These are phyloP conservation scores for Polylopha cassiicola DNA, from an alignment of 2,888 invertebrate genomes.

Conservation along the genomic window DNA sequence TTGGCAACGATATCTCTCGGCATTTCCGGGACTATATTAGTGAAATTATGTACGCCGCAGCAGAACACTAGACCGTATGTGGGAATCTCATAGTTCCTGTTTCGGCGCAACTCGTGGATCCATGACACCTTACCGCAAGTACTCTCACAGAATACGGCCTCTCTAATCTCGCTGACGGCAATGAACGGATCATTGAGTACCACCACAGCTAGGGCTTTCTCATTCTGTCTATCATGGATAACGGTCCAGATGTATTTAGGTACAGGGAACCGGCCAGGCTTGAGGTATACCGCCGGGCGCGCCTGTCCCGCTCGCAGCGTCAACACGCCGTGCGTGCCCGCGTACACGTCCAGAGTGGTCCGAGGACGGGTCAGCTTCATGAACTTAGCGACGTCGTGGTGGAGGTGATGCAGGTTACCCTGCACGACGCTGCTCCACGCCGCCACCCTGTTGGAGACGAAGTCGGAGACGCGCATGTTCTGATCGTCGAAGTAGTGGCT, in stretches of 20 bases:
- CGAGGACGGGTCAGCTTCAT: conserved; percentile 26
- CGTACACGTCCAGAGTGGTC: conserved; percentile 39
- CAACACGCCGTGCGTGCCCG: conserved; percentile 49
- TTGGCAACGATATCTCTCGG: conserved; percentile 32
- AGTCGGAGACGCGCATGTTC: conserved; percentile 51
- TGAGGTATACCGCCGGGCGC: conserved; percentile 33
- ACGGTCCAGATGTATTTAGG: conserved; percentile 63
- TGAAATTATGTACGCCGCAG: conserved; percentile 49
- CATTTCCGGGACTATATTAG: conserved; percentile 41
- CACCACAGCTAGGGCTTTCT: conserved; percentile 45
- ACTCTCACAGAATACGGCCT: conserved; percentile 61
- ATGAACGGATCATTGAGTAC: conserved; percentile 66
- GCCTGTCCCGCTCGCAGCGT: conserved; percentile 35
- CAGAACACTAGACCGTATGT: conserved; percentile 60
- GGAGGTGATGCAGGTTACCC: conserved; percentile 56
- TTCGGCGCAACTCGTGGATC: conserved; percentile 43
- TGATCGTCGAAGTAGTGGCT: conserved; percentile 56
- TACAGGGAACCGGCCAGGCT: conserved; percentile 53
- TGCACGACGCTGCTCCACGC: conserved; percentile 56
- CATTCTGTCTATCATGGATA: conserved; percentile 34
- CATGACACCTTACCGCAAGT: conserved; percentile 49
- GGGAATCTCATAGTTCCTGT: conserved; percentile 57
- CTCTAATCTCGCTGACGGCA: conserved; percentile 60
- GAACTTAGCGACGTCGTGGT: conserved; percentile 47
- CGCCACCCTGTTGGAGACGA: conserved; percentile 55